Evolutionary conservation across 2,888 invertebrate genomes (phyloP), one percentile per base, ranked within the genome.

Genomic region (Monopis laevigella): DNA sequence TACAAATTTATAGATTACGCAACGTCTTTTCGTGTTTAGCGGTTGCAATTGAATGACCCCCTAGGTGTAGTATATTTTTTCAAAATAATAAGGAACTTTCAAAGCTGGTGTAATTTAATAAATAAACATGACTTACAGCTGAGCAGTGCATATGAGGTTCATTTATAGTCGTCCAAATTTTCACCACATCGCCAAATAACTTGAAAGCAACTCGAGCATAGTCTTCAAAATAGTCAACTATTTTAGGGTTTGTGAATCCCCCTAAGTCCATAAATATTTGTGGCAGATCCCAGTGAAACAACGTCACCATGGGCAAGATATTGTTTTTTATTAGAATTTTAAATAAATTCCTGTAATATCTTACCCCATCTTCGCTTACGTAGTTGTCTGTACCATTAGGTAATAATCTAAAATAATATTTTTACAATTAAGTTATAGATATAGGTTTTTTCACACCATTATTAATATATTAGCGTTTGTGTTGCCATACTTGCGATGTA

Each of bases 81-180:
- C n/a, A n/a, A n/a, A n/a, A n/a, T n/a, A n/a, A n/a, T n/a, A n/a
- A n/a, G n/a, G n/a, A n/a, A n/a, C n/a, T n/a, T n/a, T n/a, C n/a
- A 5, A 5, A n/a, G 29, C n/a, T 29, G 5, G n/a, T 29, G n/a
- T 29, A n/a, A 29, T 10, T n/a, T n/a, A n/a, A 29, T 29, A 29
- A 29, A 12, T 19, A n/a, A 36, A 19, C 6, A n/a, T 14, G 4
- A 65, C 75, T 64, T 52, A 74, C 80, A 42, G 69, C 65, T 49
- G 58, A 63, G 50, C 84, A 83, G 50, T 82, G 78, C 44, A 80
- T 69, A 50, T 78, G 82, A 0, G 90, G 89, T 54, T 92, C 92
- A 53, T 92, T 92, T 48, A 92, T 82, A 1, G 91, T 91, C 0
- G 88, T 86, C 91, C 92, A 92, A 27, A 81, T 67, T 59, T 84